Evolutionary conservation across 2,797 vertebrate genomes (phyloP).

Genomic region (Bovichtus diacanthus): DNA sequence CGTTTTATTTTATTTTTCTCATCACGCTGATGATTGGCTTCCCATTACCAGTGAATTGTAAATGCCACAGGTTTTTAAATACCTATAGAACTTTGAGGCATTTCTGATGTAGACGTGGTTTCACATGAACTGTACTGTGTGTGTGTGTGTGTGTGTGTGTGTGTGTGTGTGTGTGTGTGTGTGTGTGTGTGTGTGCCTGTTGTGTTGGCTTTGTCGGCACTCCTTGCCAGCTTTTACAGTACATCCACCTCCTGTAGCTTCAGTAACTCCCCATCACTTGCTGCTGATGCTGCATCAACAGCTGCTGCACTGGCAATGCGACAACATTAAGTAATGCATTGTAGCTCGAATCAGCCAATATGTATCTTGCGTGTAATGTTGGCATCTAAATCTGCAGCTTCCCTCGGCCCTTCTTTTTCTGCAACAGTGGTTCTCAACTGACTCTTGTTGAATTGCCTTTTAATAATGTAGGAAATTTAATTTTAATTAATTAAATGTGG

Average conservation of each 20-base stretch:
- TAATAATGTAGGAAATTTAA: conserved; percentile 22
- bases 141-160: conserved; percentile 15
- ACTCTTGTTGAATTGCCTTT: conserved; percentile 28
- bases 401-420: conserved; percentile 10
- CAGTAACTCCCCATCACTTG: conserved; percentile 35
- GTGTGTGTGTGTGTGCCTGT: conserved; percentile 41
- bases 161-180: not conserved
- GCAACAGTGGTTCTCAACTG: conserved; percentile 68
- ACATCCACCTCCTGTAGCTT: conserved; percentile 29
- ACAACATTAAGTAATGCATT: conserved; percentile 56
- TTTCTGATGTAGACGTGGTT: conserved; percentile 29
- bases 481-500: conserved; percentile 16
- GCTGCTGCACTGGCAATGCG: conserved; percentile 68
- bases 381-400: conserved; percentile 40
- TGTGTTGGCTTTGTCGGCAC: conserved; percentile 48
- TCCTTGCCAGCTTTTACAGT: conserved; percentile 40
- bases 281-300: conserved; percentile 52
- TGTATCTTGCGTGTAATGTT: conserved; percentile 30
- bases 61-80: conserved; percentile 7
- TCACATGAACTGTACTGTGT: not conserved
- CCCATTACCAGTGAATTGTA: conserved; percentile 15
- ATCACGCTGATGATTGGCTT: conserved; percentile 28
- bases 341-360: conserved; percentile 55
- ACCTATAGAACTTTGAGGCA: conserved; percentile 13
- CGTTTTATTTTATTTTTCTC: conserved; percentile 24